Base-by-base conservation (phyloP, 2,888 invertebrate species). In the Patella pellucida region DNA sequence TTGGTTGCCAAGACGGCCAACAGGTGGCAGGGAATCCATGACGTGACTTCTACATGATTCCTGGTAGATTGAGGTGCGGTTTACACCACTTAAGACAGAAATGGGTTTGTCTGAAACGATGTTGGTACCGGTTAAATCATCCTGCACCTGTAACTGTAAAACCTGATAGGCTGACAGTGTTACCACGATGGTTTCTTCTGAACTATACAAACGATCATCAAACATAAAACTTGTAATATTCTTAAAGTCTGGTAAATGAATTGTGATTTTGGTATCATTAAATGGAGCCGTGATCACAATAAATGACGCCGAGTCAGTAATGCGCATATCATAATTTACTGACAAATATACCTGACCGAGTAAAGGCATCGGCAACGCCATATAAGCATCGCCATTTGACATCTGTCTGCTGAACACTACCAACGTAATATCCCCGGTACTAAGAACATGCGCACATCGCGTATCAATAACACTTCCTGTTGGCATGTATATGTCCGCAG, bases 291-390 rank as follows among this genome's bases (percentile, higher is more conserved):
- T 72, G 3, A 76, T 72, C 4, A 62, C 51, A 51, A 76, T 52
- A 67, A 76, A 72, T 4, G 76, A 76, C 1, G 76, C 76, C 7
- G 71, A 31, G 14, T 56, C 5, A 51, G 1, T 12, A 1, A 16
- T 1, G 0, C 12, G 12, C 14, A 51, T 69, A 3, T 72, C 23
- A 16, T 72, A 68, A 4, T 54, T 72, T 51, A 69, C 69, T 2
- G 56, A 69, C 62, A 69, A 69, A 31, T 76, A 72, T 4, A 72
- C 76, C 16, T 27, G 72, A n/a, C 76, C 76, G 51, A 76, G 72
- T 15, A 72, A 50, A 11, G 56, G 15, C 5, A 72, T 50, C 14
- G 76, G 76, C n/a, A 76, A 69, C 1, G 76, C 69, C 27, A 69
- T 9, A 23, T 23, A 76, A 12, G 51, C 12, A 72, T 76, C 76